Base-by-base conservation (phyloP, 2,797 vertebrate species). In the Enteromius trimaculatus region DNA sequence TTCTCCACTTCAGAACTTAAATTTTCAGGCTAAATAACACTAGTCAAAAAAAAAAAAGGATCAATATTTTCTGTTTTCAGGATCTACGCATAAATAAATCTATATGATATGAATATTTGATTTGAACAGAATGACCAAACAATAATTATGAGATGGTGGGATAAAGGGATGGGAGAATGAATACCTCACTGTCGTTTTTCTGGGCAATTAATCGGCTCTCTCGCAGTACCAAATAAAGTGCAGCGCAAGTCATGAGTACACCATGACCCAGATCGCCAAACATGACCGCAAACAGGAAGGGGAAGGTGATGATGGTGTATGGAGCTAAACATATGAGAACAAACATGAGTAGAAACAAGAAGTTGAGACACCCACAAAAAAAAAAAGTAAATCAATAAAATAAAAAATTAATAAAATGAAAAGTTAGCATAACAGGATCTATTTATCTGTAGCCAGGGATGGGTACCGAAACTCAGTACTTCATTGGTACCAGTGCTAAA, bases 251-350 rank as follows among this genome's bases (percentile, higher is more conserved):
- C 97, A 99, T 97, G 90, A 99, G 94, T 83, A 93, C 83, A 47
- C 98, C 98, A 1, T 99, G 98, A 86, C 98, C 98, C 86, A 98
- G 90, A 91, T 99, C 98, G 3, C 98, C 98, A 86, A 99, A 99
- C 98, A 99, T 99, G 88, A 99, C 98, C 47, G 98, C 98, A 82
- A 99, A 99, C 7, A 99, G 95, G 92, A 99, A 99, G 0, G 98
- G 98, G 92, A 99, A 99, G 81, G 98, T 99, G 91, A 99, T 98
- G 91, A 99, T 97, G 29, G 97, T 99, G 79, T 98, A 99, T 0
- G 97, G 98, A 17, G 98, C 98, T 99, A 91, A 51, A 88, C 90
- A 88, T 77, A 85, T 98, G 91, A 53, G 88, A 90, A 88, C 77
- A 85, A 89, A 87, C 23, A 84, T 79, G 66, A 10, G 83, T n/a